Evolutionary conservation across 2,113 vertebrate genomes (phyloP).

Genomic region (Anarrhichthys ocellatus): DNA sequence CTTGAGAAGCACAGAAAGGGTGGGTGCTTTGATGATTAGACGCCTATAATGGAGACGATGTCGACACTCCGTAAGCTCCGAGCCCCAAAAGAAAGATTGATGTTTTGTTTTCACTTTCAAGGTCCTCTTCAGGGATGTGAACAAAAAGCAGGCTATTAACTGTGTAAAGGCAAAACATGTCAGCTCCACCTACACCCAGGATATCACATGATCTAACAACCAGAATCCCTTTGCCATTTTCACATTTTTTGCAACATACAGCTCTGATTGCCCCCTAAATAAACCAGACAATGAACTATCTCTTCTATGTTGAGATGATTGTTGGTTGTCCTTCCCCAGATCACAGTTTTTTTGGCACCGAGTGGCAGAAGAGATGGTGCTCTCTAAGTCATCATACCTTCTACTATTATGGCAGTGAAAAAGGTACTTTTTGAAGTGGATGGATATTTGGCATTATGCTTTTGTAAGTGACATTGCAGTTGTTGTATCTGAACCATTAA

Average conservation of each 20-base stretch:
- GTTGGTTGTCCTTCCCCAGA: constrained; percentile 82
- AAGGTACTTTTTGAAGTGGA: constrained; percentile 85
- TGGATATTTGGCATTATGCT: background rate
- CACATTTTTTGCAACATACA: background rate
- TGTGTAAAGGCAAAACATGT: background rate
- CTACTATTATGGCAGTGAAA: constrained; percentile 97
- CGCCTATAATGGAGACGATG: background rate
- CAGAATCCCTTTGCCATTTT: background rate
- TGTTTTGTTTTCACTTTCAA: background rate
- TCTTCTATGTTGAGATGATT: background rate
- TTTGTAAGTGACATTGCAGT: background rate
- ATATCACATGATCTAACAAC: background rate
- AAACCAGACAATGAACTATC: background rate
- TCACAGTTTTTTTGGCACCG: constrained; percentile 96
- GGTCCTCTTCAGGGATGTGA: background rate
- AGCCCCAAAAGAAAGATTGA: background rate
- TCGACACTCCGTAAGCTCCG: background rate
- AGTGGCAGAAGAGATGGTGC: constrained; percentile 99
- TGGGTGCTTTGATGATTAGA: constrained; percentile 45
- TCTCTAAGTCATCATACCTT: constrained; percentile 90
- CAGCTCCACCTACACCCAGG: background rate
- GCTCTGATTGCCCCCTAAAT: background rate
- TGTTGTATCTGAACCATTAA: background rate
- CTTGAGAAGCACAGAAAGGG: constrained; percentile 98
- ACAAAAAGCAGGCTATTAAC: background rate